These are phyloP conservation scores for Lindbergichthys nudifrons DNA, from an alignment of 2,797 vertebrate genomes.

Conservation along the genomic window DNA sequence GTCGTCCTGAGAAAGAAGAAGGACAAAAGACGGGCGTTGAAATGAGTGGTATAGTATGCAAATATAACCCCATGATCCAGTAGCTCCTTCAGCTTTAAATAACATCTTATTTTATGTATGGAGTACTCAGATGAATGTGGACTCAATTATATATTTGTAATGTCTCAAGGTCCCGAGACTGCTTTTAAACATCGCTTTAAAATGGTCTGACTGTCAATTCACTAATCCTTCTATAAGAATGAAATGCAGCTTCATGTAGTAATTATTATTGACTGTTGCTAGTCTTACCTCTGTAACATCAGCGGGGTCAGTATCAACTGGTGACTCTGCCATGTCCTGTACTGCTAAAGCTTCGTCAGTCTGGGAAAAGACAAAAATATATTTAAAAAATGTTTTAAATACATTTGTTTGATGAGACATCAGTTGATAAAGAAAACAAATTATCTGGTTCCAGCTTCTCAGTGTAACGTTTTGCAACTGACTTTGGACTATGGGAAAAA, in stretches of 20 bases:
- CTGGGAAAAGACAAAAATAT: constrained; percentile 39
- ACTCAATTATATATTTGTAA: neutral
- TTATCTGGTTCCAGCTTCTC: neutral
- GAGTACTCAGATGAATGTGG: neutral
- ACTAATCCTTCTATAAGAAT: neutral
- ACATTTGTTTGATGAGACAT: no score
- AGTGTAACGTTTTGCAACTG: neutral
- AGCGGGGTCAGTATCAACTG: constrained; percentile 60
- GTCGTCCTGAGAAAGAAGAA: constrained; percentile 70
- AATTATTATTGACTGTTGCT: neutral
- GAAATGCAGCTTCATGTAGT: neutral
- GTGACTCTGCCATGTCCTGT: constrained; percentile 67
- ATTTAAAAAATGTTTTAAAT: no score
- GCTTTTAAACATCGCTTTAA: neutral
- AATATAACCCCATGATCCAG: neutral
- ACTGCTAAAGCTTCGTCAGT: constrained; percentile 53
- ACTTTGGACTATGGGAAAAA: neutral
- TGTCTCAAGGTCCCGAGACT: neutral
- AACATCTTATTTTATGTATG: neutral
- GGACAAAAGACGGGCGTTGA: constrained; percentile 1
- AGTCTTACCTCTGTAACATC: constrained; percentile 70
- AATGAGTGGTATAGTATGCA: neutral
- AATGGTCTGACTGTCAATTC: neutral
- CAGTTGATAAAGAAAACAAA: neutral
- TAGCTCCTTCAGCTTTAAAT: neutral